Base-by-base conservation (phyloP, 2,888 invertebrate genomes). In the Aproaerema taeniolella region DNA sequence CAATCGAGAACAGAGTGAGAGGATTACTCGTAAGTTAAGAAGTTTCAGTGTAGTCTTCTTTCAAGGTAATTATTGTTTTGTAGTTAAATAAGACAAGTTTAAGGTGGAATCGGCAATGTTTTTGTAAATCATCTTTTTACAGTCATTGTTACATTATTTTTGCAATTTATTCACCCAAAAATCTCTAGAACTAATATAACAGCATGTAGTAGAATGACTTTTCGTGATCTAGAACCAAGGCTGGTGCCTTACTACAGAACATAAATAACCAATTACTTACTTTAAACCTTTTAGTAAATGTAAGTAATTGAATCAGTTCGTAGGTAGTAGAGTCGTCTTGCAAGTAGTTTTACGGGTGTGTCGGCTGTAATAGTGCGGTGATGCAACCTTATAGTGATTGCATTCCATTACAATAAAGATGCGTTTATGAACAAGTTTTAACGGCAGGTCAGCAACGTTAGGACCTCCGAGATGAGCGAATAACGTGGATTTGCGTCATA, bases 331-430 rank as follows among this genome's bases (percentile, higher is more conserved):
- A 14, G 16, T 28, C 16, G 16, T 28, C 26, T 25, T 8, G 13
- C 15, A n/a, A 15, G 36, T 6, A 25, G 28, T 11, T 28, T n/a
- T 29, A 11, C 36, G 28, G 36, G 36, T 28, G 26, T 13, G 30
- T 13, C 11, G 36, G 29, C 29, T 17, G 28, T 28, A 13, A 16
- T 12, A 10, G 16, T 16, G 16, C 31, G 12, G 31, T 42, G 38
- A 48, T 48, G 55, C 55, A 47, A 52, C 50, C 49, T 52, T 49
- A 53, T 41, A 47, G 49, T 56, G 55, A 60, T 56, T 59, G 55
- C 49, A 37, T 52, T 53, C 53, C 52, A 60, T 58, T 56, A 57
- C 44, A 54, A 51, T 59, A 58, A 57, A 63, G 58, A 59, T 53
- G 60, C 49, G 48, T 61, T 56, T 54, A 60, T 48, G 48, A 41